phyloP scores from a whole-genome alignment of 2,797 vertebrate species.

The Aplochiton taeniatus region DNA sequence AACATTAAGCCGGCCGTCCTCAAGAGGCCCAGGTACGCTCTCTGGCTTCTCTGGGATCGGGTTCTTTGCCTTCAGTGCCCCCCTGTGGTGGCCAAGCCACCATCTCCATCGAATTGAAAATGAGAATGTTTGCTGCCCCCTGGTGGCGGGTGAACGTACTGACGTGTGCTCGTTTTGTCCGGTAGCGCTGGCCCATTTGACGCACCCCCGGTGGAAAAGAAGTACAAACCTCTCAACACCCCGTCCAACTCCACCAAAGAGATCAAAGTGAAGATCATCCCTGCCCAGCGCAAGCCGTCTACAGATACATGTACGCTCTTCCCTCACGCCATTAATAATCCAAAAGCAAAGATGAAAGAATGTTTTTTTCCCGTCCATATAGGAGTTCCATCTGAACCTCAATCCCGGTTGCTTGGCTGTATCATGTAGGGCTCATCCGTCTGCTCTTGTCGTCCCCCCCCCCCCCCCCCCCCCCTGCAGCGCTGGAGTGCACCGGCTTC shows the following conservation, averaged over 20 bases:
- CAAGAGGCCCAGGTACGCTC: constrained; percentile 85
- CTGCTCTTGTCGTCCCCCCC: background rate
- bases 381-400: too few relatives aligned
- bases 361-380: too few relatives aligned
- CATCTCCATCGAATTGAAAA: background rate
- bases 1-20: constrained; percentile 89
- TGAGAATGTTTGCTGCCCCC: constrained; percentile 1
- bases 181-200: constrained; percentile 59
- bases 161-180: background rate
- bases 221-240: constrained; percentile 94
- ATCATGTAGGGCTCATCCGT: background rate
- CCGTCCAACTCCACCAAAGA: constrained; percentile 91
- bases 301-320: background rate
- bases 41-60: too few relatives aligned
- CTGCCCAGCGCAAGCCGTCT: constrained; percentile 84
- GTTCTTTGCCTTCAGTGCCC: background rate
- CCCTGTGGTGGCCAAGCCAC: background rate
- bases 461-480: constrained; percentile 71
- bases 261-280: constrained; percentile 97
- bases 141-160: background rate
- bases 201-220: constrained; percentile 86
- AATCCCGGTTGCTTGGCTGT: background rate
- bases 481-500: constrained; percentile 92
- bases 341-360: background rate
- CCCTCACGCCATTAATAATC: background rate